These are phyloP conservation scores for Erythrocebus patas DNA, from an alignment of 2,113 vertebrate genomes.

Conservation along the genomic window DNA sequence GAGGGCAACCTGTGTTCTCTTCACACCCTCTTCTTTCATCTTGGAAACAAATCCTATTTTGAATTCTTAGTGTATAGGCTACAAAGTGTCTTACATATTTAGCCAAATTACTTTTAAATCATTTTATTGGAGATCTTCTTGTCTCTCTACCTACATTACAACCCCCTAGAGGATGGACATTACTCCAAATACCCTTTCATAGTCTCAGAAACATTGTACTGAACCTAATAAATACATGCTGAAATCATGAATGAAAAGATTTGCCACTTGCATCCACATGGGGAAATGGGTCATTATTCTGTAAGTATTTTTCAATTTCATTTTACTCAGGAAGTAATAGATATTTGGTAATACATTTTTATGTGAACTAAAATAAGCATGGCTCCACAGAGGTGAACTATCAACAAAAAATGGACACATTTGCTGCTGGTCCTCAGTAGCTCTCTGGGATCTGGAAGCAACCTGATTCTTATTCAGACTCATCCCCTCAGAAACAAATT, in stretches of 20 bases:
- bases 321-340: conserved; percentile 40
- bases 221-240: not conserved
- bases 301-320: conserved; percentile 31
- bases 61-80: not conserved
- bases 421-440: not conserved
- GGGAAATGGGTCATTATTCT: not conserved
- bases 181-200: not conserved
- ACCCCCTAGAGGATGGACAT: not conserved
- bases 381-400: not conserved
- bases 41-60: not conserved
- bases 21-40: not conserved
- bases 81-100: not conserved
- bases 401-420: not conserved
- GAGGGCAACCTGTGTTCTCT: fast-evolving
- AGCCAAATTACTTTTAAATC: not conserved
- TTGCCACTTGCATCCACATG: not conserved
- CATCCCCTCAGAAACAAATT: not conserved
- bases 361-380: conserved; percentile 24
- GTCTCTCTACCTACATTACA: not conserved
- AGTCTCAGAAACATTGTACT: not conserved
- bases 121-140: not conserved
- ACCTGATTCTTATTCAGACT: not conserved
- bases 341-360: conserved; percentile 2
- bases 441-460: not conserved
- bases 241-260: conserved; percentile 32